Evolutionary conservation across 2,888 invertebrate genomes (phyloP).

Genomic region (Tineola bisselliella): DNA sequence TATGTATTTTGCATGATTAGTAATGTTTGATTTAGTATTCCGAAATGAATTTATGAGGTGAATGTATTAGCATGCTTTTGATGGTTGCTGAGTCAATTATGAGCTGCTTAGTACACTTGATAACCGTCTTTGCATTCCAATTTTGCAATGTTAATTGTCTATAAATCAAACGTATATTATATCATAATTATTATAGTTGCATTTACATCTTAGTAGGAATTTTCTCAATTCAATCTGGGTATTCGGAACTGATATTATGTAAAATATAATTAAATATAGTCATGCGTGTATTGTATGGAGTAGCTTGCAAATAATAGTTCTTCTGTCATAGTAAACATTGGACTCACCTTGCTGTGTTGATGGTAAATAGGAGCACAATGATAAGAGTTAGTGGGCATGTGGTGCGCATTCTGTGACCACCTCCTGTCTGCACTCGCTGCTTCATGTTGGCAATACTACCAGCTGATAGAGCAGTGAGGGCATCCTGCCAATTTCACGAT

Average conservation of each 20-base stretch:
- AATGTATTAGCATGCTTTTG: neutral
- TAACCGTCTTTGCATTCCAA: neutral
- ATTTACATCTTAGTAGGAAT: too few species aligned
- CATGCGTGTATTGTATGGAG: too few species aligned
- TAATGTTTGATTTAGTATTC: slow-evolving; percentile 17
- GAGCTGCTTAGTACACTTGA: neutral
- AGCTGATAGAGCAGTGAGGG: neutral
- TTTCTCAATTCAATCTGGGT: too few species aligned
- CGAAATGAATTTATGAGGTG: slow-evolving; percentile 3
- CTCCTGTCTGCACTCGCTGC: slow-evolving; percentile 14
- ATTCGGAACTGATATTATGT: too few species aligned
- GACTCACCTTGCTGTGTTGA: slow-evolving; percentile 54
- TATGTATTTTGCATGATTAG: slow-evolving; percentile 44
- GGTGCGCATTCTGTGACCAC: slow-evolving; percentile 43
- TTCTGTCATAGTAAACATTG: too few species aligned
- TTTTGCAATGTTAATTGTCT: too few species aligned
- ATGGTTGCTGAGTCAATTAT: neutral
- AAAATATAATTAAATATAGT: too few species aligned
- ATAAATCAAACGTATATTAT: too few species aligned
- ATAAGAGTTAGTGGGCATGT: slow-evolving; percentile 41
- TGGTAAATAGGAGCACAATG: slow-evolving; percentile 45
- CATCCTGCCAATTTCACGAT: neutral
- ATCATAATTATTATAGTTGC: too few species aligned
- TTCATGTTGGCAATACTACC: slow-evolving; percentile 62
- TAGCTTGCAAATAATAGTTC: too few species aligned